These are phyloP conservation scores for Bombus picipes DNA, from an alignment of 1,140 invertebrate genomes.

Conservation along the genomic window DNA sequence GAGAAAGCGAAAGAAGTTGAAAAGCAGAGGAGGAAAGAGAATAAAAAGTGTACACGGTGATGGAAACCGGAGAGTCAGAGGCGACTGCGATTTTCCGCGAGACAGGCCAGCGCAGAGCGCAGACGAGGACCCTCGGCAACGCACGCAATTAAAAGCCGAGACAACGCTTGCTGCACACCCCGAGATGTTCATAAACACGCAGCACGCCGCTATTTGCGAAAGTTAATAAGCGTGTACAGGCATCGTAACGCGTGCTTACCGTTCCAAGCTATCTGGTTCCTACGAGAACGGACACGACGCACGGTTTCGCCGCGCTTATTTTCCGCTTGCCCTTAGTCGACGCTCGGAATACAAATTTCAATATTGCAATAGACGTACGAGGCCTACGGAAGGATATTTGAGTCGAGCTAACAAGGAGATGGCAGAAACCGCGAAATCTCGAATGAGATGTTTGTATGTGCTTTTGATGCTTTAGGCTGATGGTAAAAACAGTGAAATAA, in stretches of 20 bases:
- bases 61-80: not conserved
- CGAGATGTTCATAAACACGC: slow-evolving; percentile 48
- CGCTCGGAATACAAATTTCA: not conserved
- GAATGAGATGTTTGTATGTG: too few species aligned
- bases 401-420: too few species aligned
- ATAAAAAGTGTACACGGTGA: not conserved
- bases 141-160: slow-evolving; percentile 40
- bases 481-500: too few species aligned
- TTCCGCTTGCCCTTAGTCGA: not conserved
- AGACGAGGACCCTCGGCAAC: slow-evolving; percentile 23
- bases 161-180: not conserved
- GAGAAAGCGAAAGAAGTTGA: not conserved
- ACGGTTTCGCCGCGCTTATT: not conserved
- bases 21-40: not conserved
- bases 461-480: too few species aligned
- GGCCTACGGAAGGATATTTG: too few species aligned
- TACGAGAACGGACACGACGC: not conserved
- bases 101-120: not conserved
- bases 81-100: slow-evolving; percentile 1
- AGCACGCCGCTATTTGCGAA: slow-evolving; percentile 32
- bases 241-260: not conserved
- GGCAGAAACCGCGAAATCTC: too few species aligned
- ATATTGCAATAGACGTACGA: too few species aligned
- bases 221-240: slow-evolving; percentile 45
- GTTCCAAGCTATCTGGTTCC: not conserved